Base-by-base conservation (phyloP, 2,797 vertebrate species). In the Phoxinus dragarum region DNA sequence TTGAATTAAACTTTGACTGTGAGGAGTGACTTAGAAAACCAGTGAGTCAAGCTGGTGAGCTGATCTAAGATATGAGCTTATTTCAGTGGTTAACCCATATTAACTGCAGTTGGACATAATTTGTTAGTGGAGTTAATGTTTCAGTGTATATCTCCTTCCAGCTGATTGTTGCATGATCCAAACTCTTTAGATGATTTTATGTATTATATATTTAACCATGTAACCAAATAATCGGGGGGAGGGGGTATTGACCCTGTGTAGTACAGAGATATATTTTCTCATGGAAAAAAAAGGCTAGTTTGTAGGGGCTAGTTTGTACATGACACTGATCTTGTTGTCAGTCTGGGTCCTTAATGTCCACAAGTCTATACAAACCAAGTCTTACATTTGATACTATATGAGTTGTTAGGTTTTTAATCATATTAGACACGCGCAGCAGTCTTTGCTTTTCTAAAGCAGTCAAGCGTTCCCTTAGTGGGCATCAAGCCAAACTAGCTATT, bases 401-500 rank as follows among this genome's bases (percentile, higher is more conserved):
- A 47, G 83, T 71, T 71, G 66, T 54, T 69, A 2, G n/a, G 64
- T 59, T 40, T 56, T 71, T 66, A 71, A 40, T 47, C 42, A 0
- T 52, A 67, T 79, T 40, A 61, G 52, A 72, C 67, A 59, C 6
- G 0, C 21, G 10, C 67, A 61, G 75, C 66, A 61, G 67, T 56
- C 67, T 81, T 71, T 27, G 89, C 90, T 93, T 93, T 91, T 93
- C 92, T 93, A 82, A 85, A 90, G 90, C 91, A 88, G 92, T 80
- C 92, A 86, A 91, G 91, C 93, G 91, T 95, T 95, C 94, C 91
- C 91, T 16, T 84, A 89, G 86, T 82, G 91, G 94, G 93, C 93
- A 91, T 86, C 88, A 86, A 80, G 93, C 94, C 94, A 95, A 92
- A 93, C 91, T 93, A 92, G 93, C 94, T 94, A 93, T 92, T 92